These are phyloP conservation scores for Beris chalybata DNA, from an alignment of 2,888 invertebrate genomes.

Conservation along the genomic window DNA sequence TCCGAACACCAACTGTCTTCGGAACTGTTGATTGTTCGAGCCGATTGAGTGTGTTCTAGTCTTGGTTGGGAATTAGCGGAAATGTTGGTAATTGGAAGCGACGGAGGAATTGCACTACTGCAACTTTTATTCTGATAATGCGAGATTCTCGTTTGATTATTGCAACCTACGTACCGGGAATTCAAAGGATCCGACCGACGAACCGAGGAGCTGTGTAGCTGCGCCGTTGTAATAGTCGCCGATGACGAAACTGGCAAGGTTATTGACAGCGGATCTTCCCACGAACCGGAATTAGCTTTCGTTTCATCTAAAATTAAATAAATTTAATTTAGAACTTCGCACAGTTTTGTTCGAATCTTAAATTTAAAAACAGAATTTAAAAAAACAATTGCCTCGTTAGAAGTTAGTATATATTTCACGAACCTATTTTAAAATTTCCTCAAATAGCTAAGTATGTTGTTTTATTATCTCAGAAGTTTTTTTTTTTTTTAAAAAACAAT, in stretches of 20 bases:
- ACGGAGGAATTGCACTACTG: slow-evolving; percentile 42
- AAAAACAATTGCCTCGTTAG: no score
- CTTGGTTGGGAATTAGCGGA: slow-evolving; percentile 34
- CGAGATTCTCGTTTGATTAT: slow-evolving; percentile 44
- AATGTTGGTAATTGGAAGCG: slow-evolving; percentile 41
- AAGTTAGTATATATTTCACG: no score
- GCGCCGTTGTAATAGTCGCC: slow-evolving; percentile 51
- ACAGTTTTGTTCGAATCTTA: no score
- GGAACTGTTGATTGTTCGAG: slow-evolving; percentile 56
- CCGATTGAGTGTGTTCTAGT: slow-evolving; percentile 47
- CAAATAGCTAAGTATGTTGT: no score
- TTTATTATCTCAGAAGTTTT: no score
- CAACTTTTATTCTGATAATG: slow-evolving; percentile 49
- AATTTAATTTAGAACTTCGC: no score
- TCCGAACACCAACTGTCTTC: slow-evolving; percentile 67
- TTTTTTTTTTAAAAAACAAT: no score
- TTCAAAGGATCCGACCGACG: slow-evolving; percentile 48
- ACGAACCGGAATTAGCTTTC: slow-evolving; percentile 72
- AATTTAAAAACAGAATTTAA: no score
- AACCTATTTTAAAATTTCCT: no score
- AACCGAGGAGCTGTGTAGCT: slow-evolving; percentile 47
- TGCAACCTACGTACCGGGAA: slow-evolving; percentile 44
- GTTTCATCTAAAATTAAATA: slow-evolving; percentile 69
- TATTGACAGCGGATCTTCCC: slow-evolving; percentile 67
- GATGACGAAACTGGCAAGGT: slow-evolving; percentile 41